phyloP scores from a whole-genome alignment of 1,140 invertebrate genomes.

The Camponotus pennsylvanicus region DNA sequence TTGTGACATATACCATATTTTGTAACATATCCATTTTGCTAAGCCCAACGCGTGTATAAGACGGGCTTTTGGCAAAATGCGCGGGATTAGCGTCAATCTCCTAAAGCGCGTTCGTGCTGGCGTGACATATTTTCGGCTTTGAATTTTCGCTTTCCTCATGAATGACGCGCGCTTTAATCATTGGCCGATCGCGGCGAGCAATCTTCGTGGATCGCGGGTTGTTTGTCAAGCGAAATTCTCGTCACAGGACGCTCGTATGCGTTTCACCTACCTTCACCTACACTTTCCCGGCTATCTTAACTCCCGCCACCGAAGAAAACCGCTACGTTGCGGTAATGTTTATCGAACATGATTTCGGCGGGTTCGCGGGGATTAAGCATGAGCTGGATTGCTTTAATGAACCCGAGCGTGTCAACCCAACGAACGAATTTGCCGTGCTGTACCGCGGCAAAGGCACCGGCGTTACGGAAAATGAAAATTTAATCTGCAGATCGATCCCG shows the following conservation, averaged over 20 bases:
- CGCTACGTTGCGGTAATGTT: slow-evolving; percentile 78
- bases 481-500: slow-evolving; percentile 75
- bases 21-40: slow-evolving; percentile 4
- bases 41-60: background rate
- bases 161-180: slow-evolving; percentile 62
- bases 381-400: slow-evolving; percentile 80
- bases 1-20: background rate
- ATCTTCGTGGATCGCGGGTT: slow-evolving; percentile 76
- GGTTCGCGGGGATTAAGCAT: slow-evolving; percentile 79
- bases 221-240: slow-evolving; percentile 77
- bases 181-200: slow-evolving; percentile 69
- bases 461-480: slow-evolving; percentile 77
- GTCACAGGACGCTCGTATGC: slow-evolving; percentile 18
- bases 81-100: slow-evolving; percentile 56
- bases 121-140: slow-evolving; percentile 69
- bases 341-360: slow-evolving; percentile 81
- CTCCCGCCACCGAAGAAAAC: slow-evolving; percentile 76
- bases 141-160: slow-evolving; percentile 57
- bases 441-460: slow-evolving; percentile 68
- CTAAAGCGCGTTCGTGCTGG: slow-evolving; percentile 67
- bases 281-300: slow-evolving; percentile 63
- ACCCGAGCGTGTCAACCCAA: slow-evolving; percentile 69
- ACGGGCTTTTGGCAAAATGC: slow-evolving; percentile 37
- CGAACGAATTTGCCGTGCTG: slow-evolving; percentile 67
- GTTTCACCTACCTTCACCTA: background rate